Conservation (phyloP, 2,888 invertebrate genomes). For the Drosophila vallismaia region DNA sequence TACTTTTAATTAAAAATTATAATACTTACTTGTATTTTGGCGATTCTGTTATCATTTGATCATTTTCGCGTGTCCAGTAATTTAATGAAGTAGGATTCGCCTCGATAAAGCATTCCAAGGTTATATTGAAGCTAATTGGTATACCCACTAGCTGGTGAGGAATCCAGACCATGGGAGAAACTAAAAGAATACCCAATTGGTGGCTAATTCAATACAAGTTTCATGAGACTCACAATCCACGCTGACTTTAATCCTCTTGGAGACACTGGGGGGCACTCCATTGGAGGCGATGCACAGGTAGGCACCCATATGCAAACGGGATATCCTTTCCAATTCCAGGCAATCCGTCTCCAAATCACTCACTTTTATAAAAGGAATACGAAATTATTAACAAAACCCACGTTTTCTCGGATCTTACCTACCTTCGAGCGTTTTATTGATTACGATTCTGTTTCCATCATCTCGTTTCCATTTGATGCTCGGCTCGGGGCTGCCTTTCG, state of each 20-base stretch:
- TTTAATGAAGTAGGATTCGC: slow-evolving; percentile 95
- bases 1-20: not conserved
- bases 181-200: slow-evolving; percentile 84
- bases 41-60: slow-evolving; percentile 94
- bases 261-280: slow-evolving; percentile 94
- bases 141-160: slow-evolving; percentile 95
- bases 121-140: slow-evolving; percentile 92
- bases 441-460: slow-evolving; percentile 93
- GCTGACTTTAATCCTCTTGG: slow-evolving; percentile 96
- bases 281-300: slow-evolving; percentile 94
- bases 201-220: not conserved
- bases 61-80: slow-evolving; percentile 95
- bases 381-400: not conserved
- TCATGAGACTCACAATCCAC: slow-evolving; percentile 93
- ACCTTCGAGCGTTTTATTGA: slow-evolving; percentile 93
- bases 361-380: slow-evolving; percentile 85
- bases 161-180: slow-evolving; percentile 96
- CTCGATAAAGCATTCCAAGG: slow-evolving; percentile 94
- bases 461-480: slow-evolving; percentile 96
- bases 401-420: slow-evolving; percentile 41
- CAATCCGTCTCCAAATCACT: slow-evolving; percentile 93
- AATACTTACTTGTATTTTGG: slow-evolving; percentile 88
- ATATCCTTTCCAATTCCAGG: slow-evolving; percentile 92
- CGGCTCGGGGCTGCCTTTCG: slow-evolving; percentile 94
- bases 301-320: slow-evolving; percentile 95